Conservation (phyloP, 2,113 vertebrate genomes). For the Paratilapia polleni region DNA sequence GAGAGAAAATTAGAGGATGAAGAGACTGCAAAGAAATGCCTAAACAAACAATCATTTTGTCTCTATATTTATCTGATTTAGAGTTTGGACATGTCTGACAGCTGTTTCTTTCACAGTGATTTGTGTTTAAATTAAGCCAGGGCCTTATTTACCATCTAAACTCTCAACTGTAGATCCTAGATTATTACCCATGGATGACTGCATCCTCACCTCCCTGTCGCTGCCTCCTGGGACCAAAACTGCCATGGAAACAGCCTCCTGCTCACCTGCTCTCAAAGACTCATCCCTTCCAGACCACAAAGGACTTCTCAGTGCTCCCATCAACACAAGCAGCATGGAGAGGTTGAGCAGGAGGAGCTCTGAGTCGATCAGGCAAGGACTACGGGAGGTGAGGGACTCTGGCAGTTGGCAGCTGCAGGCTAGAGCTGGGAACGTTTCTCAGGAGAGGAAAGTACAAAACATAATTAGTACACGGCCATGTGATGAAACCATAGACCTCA, state of each 20-base stretch:
- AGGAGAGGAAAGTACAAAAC: conserved; percentile 40
- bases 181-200: conserved; percentile 76
- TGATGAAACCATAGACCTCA: conserved; percentile 64
- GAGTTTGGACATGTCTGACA: background rate
- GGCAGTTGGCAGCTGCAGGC: conserved; percentile 21
- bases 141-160: background rate
- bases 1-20: background rate
- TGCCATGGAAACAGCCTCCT: conserved; percentile 18
- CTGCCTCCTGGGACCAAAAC: conserved; percentile 60
- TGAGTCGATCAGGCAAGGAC: conserved; percentile 23
- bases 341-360: conserved; percentile 16
- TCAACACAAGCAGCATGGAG: conserved; percentile 23
- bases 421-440: conserved; percentile 16
- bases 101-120: background rate
- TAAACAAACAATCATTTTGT: background rate
- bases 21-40: background rate
- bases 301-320: background rate
- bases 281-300: conserved; percentile 27
- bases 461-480: background rate
- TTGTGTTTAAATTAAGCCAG: background rate
- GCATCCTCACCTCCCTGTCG: conserved; percentile 77
- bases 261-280: conserved; percentile 40
- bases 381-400: conserved; percentile 22
- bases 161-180: conserved; percentile 50
- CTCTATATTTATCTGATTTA: background rate